Evolutionary conservation across 1,140 invertebrate genomes (phyloP).

Genomic region (Lycorma delicatula): DNA sequence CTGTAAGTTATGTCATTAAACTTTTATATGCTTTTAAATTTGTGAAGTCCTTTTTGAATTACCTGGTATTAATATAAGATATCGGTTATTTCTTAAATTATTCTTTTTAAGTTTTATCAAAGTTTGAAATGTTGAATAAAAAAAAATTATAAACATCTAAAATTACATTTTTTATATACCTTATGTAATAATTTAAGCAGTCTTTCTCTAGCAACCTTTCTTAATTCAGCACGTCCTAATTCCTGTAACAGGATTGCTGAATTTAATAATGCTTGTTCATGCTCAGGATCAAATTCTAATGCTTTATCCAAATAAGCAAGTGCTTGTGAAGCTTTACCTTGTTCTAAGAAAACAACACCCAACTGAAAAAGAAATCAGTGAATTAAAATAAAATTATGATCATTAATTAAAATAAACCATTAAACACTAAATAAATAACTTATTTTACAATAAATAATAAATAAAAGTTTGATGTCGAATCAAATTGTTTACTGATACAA

Average conservation of each 20-base stretch:
- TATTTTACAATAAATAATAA: not conserved
- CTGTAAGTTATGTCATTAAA: too few species aligned
- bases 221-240: constrained; percentile 64
- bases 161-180: constrained; percentile 35
- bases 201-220: constrained; percentile 67
- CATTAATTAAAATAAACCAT: not conserved
- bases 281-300: constrained; percentile 84
- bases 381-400: too few species aligned
- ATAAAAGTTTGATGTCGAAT: too few species aligned
- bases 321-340: constrained; percentile 83
- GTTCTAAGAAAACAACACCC: constrained; percentile 88
- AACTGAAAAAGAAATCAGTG: too few species aligned
- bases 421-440: not conserved
- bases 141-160: not conserved
- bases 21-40: too few species aligned
- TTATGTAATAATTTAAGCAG: constrained; percentile 73
- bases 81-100: too few species aligned
- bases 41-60: too few species aligned
- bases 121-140: not conserved
- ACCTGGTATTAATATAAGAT: too few species aligned
- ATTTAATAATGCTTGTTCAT: constrained; percentile 89
- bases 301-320: constrained; percentile 88
- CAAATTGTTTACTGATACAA: too few species aligned
- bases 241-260: constrained; percentile 92
- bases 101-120: too few species aligned